A percentile compares a stretch with the other conserved stretches of the same genome.
Evolutionary conservation across 2,888 invertebrate species (phyloP).

Genomic region (Apamea anceps): DNA sequence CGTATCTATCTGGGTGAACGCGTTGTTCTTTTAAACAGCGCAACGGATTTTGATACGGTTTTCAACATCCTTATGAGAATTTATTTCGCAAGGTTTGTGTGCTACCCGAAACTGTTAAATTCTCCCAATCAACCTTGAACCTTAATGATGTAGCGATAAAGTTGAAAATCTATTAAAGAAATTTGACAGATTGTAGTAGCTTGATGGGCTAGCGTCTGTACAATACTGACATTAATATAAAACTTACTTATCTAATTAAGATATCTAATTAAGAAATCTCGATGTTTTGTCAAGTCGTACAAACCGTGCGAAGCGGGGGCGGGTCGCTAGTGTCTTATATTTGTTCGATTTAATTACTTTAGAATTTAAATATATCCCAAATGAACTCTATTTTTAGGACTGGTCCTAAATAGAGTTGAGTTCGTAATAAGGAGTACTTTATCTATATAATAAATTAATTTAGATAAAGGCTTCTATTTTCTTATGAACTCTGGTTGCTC

Average conservation of each 20-base stretch:
- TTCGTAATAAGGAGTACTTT: neutral
- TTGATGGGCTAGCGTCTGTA: no score
- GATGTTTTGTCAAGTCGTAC: neutral
- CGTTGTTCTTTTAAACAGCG: no score
- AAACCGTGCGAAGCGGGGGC: no score
- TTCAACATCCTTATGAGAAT: neutral
- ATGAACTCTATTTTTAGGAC: neutral
- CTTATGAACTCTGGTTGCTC: neutral
- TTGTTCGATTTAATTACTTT: neutral
- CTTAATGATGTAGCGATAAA: no score
- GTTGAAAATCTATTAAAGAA: no score
- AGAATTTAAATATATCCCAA: neutral
- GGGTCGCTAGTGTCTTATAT: neutral
- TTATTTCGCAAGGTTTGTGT: neutral
- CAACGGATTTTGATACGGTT: no score
- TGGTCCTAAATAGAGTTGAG: neutral
- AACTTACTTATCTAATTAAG: neutral
- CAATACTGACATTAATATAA: neutral
- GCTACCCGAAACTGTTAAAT: no score
- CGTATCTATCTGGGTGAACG: no score
- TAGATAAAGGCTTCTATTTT: neutral
- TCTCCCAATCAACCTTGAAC: no score
- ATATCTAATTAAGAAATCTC: neutral
- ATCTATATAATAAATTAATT: neutral
- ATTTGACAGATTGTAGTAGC: no score